Conservation (phyloP, 2,888 invertebrate species). For the Leptothorax acervorum region DNA sequence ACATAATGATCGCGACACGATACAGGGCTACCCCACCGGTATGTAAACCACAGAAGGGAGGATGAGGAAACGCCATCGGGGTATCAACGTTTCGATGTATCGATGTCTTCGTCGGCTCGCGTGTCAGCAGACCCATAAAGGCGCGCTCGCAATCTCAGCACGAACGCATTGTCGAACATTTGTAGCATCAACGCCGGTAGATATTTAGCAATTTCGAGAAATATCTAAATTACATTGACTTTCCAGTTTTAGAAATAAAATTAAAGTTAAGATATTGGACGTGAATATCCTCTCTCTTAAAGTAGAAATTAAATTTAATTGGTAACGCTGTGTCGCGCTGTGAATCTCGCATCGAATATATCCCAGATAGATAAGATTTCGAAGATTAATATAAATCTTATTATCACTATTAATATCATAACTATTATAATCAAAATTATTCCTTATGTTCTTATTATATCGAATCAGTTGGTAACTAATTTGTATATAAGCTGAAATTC, state of each 20-base stretch:
- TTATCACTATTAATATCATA: not conserved
- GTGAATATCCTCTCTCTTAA: not conserved
- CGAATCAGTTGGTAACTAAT: too few species aligned
- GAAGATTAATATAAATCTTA: not conserved
- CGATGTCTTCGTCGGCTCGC: constrained; percentile 74
- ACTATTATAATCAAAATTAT: not conserved
- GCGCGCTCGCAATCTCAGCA: constrained; percentile 51
- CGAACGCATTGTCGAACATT: not conserved
- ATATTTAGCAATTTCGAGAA: not conserved
- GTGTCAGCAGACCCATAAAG: constrained; percentile 70
- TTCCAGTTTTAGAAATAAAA: constrained; percentile 20
- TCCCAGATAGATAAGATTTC: constrained; percentile 1
- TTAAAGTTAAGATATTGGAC: not conserved
- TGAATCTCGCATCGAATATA: not conserved
- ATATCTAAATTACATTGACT: not conserved
- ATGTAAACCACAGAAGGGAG: constrained; percentile 74
- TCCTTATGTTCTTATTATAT: not conserved
- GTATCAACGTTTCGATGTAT: constrained; percentile 77
- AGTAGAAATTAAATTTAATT: constrained; percentile 13
- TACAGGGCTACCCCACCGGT: constrained; percentile 27
- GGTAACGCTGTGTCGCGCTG: not conserved
- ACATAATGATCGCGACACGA: constrained; percentile 53
- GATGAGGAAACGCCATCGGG: constrained; percentile 69
- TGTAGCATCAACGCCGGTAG: not conserved
- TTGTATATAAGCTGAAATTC: not conserved